Evolutionary conservation across 2,113 vertebrate genomes (phyloP).

Genomic region (Deroptyus accipitrinus): DNA sequence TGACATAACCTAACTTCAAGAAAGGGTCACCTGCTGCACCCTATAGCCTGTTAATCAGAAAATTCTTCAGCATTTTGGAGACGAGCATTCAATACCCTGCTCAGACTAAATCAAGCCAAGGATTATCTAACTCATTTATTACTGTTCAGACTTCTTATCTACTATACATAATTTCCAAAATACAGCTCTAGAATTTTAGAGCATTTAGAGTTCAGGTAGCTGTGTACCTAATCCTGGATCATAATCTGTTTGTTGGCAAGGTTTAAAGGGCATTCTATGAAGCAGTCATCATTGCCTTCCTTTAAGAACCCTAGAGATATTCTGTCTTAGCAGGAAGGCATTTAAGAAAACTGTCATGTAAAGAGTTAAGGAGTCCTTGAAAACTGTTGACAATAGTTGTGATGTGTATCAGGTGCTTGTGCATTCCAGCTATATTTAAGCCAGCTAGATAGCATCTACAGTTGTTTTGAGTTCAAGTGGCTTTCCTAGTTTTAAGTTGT

Average conservation of each 20-base stretch:
- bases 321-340: neutral
- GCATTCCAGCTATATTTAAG: neutral
- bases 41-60: neutral
- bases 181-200: neutral
- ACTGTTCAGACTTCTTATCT: neutral
- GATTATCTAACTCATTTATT: neutral
- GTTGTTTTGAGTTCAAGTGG: neutral
- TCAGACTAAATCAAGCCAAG: neutral
- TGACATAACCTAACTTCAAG: neutral
- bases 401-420: neutral
- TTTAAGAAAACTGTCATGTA: neutral
- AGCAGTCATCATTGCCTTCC: neutral
- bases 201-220: neutral
- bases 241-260: neutral
- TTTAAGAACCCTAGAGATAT: neutral
- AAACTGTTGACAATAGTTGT: neutral
- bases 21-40: neutral
- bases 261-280: neutral
- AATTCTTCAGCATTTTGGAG: neutral
- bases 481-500: neutral
- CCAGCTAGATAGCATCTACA: neutral
- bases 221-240: neutral
- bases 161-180: neutral
- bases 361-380: neutral
- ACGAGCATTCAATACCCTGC: neutral